These are phyloP conservation scores for Tachycineta bicolor DNA, from an alignment of 2,113 vertebrate genomes.

Conservation along the genomic window DNA sequence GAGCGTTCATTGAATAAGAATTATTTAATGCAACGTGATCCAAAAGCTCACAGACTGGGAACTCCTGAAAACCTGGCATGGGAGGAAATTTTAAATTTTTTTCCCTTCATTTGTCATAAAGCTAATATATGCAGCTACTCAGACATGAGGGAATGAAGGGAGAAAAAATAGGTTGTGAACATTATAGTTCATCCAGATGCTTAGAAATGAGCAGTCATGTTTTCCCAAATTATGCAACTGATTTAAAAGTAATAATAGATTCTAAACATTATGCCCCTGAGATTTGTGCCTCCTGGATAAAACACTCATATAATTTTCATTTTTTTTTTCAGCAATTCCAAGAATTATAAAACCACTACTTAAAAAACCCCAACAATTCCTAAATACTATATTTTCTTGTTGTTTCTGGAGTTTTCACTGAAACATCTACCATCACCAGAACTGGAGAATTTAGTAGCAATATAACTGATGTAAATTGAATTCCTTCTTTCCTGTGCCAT, in stretches of 20 bases:
- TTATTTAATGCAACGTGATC: constrained; percentile 26
- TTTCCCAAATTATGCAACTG: not conserved
- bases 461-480: not conserved
- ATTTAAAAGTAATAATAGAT: not conserved
- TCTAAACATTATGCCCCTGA: not conserved
- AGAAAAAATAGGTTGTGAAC: not conserved
- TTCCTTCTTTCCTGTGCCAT: not conserved
- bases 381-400: not conserved
- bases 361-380: not conserved
- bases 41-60: constrained; percentile 59
- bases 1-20: constrained; percentile 10
- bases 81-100: not conserved
- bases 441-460: not conserved
- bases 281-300: not conserved
- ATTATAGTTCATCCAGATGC: not conserved
- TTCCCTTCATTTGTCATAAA: not conserved
- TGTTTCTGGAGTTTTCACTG: not conserved
- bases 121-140: not conserved
- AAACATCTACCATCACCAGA: not conserved
- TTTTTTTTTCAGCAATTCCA: not conserved
- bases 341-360: not conserved
- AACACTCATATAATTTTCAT: not conserved
- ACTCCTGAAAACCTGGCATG: not conserved
- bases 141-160: not conserved
- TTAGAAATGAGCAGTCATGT: not conserved